Base-by-base conservation (phyloP, 2,113 vertebrate species). In the Prietella phreatophila region DNA sequence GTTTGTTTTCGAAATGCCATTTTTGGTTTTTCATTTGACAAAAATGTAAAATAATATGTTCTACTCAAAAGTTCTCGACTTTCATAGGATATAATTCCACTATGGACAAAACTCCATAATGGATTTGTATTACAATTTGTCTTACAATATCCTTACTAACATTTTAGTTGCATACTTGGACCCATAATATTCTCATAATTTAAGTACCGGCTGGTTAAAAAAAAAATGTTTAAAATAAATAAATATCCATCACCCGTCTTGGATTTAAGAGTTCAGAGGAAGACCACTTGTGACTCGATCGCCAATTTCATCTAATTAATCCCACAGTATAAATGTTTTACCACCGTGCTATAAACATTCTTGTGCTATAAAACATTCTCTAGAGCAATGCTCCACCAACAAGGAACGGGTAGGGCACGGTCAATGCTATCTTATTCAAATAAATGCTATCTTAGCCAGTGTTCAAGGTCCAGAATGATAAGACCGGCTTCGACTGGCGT, bases 391-490 rank as follows among this genome's bases (percentile, higher is more conserved):
- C 71, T 84, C 22, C 81, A 73, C 17, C n/a, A 42, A 58, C 61
- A 36, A 67, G 33, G 63, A 89, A 85, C 65, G 63, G 65, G 84
- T 69, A 84, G 82, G 85, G 88, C 88, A 87, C 85, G 69, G 58
- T 19, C 15, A 80, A 55, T 55, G 76, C 27, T 79, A 55, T 55
- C 76, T 85, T 83, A 87, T 88, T 22, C 33, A 88, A 81, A 82
- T 33, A 63, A 88, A 87, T 79, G 36, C 65, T 84, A 89, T 84
- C 86, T 85, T 55, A 86, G 85, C 91, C 90, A 91, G 85, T 88
- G 94, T 94, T 94, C 95, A 96, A 96, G 93, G 95, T 96, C 94
- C 95, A 95, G 92, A 90, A 91, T 93, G 95, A 95, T 95, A 96
- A 95, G 88, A 83, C 91, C 92, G 92, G 91, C 91, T 94, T 92